These are phyloP conservation scores for Petrocephalus microphthalmus DNA, from an alignment of 2,113 vertebrate genomes.

Conservation along the genomic window DNA sequence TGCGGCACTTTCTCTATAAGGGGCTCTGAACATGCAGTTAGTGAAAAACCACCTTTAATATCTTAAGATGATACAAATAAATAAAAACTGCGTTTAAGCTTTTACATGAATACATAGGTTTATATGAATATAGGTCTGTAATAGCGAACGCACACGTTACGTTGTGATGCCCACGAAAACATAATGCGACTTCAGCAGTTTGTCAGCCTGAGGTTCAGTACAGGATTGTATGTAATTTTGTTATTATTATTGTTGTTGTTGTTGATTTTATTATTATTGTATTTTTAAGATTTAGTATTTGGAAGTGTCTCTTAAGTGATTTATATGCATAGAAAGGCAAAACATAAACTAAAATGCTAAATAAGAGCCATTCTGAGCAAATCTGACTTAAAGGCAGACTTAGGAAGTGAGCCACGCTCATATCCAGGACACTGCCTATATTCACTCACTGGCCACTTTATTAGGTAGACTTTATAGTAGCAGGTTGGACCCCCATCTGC, in stretches of 20 bases:
- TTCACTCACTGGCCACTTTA: neutral
- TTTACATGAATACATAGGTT: neutral
- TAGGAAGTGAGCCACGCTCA: neutral
- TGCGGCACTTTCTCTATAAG: too few species aligned
- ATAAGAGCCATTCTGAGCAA: neutral
- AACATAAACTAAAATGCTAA: neutral
- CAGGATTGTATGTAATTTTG: neutral
- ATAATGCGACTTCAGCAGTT: neutral
- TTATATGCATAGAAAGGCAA: neutral
- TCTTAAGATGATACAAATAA: neutral
- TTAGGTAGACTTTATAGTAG: neutral
- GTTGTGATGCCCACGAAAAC: neutral
- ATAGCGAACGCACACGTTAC: neutral
- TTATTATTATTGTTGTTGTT: neutral
- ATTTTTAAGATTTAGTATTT: neutral
- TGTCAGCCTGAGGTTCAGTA: neutral
- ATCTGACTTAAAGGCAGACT: neutral
- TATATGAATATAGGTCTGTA: too few species aligned
- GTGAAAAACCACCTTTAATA: neutral
- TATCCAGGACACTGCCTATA: neutral
- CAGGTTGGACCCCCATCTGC: neutral
- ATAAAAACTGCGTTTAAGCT: neutral
- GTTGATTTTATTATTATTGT: neutral
- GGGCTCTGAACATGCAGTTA: neutral
- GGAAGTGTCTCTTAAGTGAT: neutral